Percentiles rank a stretch among this genome's conserved stretches.
Evolutionary conservation across 2,113 vertebrate genomes (phyloP).

Genomic region (Elaphurus davidianus): DNA sequence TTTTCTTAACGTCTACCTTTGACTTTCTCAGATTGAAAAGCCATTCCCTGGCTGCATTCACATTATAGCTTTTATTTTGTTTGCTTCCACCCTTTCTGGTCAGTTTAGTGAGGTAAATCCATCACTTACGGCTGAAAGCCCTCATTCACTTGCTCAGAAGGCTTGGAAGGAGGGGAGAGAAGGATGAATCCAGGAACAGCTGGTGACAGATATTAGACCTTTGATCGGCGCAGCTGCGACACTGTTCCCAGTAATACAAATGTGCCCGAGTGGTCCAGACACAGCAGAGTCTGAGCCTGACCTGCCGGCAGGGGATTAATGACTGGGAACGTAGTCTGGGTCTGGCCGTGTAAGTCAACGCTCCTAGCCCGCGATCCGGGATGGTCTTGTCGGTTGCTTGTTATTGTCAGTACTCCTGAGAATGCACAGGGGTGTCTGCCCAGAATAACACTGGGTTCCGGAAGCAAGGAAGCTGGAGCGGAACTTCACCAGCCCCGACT

Average conservation of each 20-base stretch:
- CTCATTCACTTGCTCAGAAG: conserved; percentile 39
- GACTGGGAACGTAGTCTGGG: neutral
- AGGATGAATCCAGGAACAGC: neutral
- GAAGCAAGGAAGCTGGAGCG: neutral
- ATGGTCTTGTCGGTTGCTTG: neutral
- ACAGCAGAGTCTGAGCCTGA: neutral
- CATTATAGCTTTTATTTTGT: neutral
- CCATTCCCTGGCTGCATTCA: neutral
- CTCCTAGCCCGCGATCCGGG: neutral
- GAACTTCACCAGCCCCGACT: neutral
- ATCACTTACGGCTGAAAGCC: neutral
- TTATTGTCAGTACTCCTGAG: neutral
- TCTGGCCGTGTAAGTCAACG: neutral
- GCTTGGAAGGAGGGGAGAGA: neutral
- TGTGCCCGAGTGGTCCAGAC: neutral
- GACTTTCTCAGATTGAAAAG: neutral
- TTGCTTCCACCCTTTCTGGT: conserved; percentile 28
- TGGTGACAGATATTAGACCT: conserved; percentile 44
- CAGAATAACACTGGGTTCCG: neutral
- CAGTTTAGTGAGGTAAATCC: conserved; percentile 31
- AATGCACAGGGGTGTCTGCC: neutral
- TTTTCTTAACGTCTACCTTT: conserved; percentile 3
- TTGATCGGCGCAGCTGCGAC: neutral
- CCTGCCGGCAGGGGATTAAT: neutral
- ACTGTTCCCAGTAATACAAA: neutral